A percentile compares a stretch with the other conserved stretches of the same genome.
Evolutionary conservation across 2,888 invertebrate genomes (phyloP).

Genomic region (Spodoptera exigua): DNA sequence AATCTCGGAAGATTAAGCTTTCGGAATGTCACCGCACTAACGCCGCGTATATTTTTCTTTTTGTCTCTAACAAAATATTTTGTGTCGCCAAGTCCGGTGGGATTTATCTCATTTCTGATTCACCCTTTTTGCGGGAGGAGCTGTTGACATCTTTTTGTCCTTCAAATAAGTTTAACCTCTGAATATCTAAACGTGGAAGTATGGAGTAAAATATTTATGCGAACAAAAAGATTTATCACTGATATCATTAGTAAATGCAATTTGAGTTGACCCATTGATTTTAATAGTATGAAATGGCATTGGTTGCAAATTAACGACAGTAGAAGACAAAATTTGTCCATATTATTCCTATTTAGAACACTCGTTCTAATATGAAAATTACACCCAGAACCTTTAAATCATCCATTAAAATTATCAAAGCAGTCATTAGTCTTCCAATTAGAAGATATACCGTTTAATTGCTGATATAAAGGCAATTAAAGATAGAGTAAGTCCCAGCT

Average conservation of each 20-base stretch:
- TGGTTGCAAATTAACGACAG: neutral
- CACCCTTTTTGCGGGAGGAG: constrained; percentile 51
- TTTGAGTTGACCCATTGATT: neutral
- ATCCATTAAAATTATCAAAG: no score
- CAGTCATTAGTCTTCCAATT: no score
- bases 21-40: constrained; percentile 29
- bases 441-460: no score
- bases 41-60: constrained; percentile 27
- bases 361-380: no score
- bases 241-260: neutral
- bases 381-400: no score
- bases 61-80: constrained; percentile 37
- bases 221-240: constrained; percentile 7
- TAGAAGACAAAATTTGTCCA: no score
- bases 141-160: constrained; percentile 54
- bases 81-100: constrained; percentile 31
- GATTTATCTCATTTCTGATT: constrained; percentile 56
- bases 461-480: neutral
- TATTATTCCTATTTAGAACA: no score
- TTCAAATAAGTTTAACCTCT: constrained; percentile 51
- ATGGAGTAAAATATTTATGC: constrained; percentile 36
- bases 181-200: constrained; percentile 46
- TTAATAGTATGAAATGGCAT: neutral
- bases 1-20: constrained; percentile 45
- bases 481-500: neutral